A percentile compares a stretch with the other conserved stretches of the same genome.
Conservation (phyloP, 2,113 vertebrate genomes). For the Plestiodon gilberti region DNA sequence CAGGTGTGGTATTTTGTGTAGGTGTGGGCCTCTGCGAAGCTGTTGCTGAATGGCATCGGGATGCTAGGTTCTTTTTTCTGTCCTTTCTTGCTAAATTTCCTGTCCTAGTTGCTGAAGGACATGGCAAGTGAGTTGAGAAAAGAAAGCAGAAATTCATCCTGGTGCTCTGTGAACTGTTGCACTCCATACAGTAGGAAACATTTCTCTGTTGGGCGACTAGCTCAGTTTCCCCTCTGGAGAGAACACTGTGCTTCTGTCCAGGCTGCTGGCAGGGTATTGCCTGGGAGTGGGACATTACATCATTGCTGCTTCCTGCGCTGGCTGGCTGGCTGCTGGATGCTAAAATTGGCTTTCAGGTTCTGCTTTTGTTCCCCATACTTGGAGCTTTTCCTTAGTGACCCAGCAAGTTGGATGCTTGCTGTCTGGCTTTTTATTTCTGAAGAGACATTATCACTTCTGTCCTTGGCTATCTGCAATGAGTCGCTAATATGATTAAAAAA, state of each 20-base stretch:
- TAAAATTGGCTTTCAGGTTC: neutral
- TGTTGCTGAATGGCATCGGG: neutral
- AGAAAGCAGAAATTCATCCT: neutral
- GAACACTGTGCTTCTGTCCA: constrained; percentile 25
- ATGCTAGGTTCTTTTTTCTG: neutral
- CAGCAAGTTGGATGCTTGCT: neutral
- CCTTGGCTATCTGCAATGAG: neutral
- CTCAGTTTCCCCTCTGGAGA: constrained; percentile 13
- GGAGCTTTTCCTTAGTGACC: neutral
- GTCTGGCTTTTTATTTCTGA: neutral
- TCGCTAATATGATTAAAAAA: neutral
- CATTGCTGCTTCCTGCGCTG: constrained; percentile 1
- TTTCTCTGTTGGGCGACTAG: neutral
- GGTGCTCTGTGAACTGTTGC: neutral
- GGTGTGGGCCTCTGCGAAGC: no score
- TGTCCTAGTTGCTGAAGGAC: neutral
- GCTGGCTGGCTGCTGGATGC: neutral
- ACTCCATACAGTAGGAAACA: neutral
- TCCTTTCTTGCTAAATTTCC: neutral
- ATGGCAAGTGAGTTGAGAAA: neutral
- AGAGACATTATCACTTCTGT: neutral
- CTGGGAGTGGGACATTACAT: constrained; percentile 22
- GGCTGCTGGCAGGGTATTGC: neutral
- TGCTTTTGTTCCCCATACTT: neutral
- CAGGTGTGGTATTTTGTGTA: no score